These are phyloP conservation scores for Tragelaphus scriptus DNA, from an alignment of 2,113 vertebrate genomes.

Conservation along the genomic window DNA sequence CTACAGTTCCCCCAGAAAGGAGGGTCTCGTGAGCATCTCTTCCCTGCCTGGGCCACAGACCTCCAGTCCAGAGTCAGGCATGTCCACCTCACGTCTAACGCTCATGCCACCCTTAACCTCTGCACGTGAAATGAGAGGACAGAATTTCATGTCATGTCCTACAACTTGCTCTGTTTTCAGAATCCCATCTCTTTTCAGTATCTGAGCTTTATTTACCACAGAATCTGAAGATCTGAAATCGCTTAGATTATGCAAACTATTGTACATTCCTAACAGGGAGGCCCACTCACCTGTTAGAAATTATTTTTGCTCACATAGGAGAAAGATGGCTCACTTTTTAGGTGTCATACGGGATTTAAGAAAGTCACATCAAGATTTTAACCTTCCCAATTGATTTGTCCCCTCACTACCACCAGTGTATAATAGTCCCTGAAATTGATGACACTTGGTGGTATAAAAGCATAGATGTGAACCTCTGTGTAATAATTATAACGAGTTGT, in stretches of 20 bases:
- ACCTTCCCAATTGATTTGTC: not conserved
- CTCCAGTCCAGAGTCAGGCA: not conserved
- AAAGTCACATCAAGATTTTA: not conserved
- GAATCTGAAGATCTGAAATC: not conserved
- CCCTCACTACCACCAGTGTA: not conserved
- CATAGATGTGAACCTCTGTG: not conserved
- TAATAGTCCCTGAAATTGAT: not conserved
- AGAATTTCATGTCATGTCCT: too few species aligned
- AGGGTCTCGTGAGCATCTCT: fast-evolving
- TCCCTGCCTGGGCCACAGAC: not conserved
- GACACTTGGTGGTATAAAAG: not conserved
- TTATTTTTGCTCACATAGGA: not conserved
- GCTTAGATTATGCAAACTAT: not conserved
- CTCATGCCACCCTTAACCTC: not conserved
- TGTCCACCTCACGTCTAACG: fast-evolving
- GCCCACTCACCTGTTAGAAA: not conserved
- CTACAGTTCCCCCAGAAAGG: not conserved
- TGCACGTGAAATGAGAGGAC: not conserved
- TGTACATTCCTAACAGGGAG: not conserved
- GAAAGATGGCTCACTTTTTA: not conserved
- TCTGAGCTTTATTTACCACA: not conserved
- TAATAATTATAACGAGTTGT: not conserved
- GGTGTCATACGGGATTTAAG: not conserved
- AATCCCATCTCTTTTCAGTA: not conserved
- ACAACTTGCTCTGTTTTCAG: not conserved